phyloP scores from a whole-genome alignment of 2,797 vertebrate genomes.

The Pseudochaenichthys georgianus region DNA sequence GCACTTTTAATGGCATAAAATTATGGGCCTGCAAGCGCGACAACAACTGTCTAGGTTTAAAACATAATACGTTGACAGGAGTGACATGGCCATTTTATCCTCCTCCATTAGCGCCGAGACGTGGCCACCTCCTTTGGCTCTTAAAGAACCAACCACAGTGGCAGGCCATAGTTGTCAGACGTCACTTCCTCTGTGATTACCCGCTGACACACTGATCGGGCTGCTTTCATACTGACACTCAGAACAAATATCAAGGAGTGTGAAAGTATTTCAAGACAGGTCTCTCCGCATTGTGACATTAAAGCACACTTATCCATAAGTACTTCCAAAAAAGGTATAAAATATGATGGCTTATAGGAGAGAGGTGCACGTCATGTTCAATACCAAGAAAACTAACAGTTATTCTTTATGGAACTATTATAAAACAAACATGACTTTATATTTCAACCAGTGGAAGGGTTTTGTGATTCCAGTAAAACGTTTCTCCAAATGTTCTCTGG shows the following conservation, averaged over 20 bases:
- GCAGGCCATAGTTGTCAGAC: slow-evolving; percentile 74
- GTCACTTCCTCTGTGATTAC: slow-evolving; percentile 82
- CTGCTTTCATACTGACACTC: slow-evolving; percentile 73
- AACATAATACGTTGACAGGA: slow-evolving; percentile 89
- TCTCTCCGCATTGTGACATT: slow-evolving; percentile 50
- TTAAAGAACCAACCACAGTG: slow-evolving; percentile 63
- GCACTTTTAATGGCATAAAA: slow-evolving; percentile 91
- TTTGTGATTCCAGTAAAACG: too few species aligned
- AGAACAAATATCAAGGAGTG: slow-evolving; percentile 51
- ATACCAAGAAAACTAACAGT: background rate
- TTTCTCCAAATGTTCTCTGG: background rate
- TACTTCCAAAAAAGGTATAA: background rate
- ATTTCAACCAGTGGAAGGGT: too few species aligned
- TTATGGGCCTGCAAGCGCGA: slow-evolving; percentile 88
- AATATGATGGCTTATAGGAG: background rate
- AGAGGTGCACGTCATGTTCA: slow-evolving; percentile 10
- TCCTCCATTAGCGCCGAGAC: slow-evolving; percentile 80
- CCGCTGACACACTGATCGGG: slow-evolving; percentile 73
- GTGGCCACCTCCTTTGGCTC: slow-evolving; percentile 78
- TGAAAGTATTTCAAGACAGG: slow-evolving; percentile 57
- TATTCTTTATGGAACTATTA: slow-evolving; percentile 21
- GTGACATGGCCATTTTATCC: slow-evolving; percentile 84
- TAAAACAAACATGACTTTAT: slow-evolving; percentile 2
- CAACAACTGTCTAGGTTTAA: slow-evolving; percentile 89
- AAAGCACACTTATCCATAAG: slow-evolving; percentile 30